These are phyloP conservation scores for Parauchenoglanis punctatus DNA, from an alignment of 2,797 vertebrate genomes.

Conservation along the genomic window DNA sequence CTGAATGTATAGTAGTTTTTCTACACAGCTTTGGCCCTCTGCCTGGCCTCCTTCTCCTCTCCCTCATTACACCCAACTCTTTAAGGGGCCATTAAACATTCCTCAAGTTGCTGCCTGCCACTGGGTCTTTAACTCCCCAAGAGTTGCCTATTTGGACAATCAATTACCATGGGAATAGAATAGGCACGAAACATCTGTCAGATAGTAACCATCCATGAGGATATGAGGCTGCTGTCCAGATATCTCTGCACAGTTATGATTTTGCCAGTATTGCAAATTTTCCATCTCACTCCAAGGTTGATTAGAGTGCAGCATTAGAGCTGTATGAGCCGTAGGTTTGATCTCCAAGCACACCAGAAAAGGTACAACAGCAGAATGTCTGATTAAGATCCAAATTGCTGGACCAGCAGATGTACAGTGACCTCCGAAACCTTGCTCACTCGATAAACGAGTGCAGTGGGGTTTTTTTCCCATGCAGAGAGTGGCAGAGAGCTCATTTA, in stretches of 20 bases:
- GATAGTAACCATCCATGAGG: constrained; percentile 15
- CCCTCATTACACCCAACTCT: constrained; percentile 40
- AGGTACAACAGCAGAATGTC: neutral
- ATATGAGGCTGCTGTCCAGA: constrained; percentile 15
- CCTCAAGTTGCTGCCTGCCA: constrained; percentile 22
- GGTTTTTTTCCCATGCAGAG: constrained; percentile 15
- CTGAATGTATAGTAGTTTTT: constrained; percentile 4
- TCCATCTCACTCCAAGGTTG: neutral
- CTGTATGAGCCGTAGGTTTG: neutral
- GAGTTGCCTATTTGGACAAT: constrained; percentile 45
- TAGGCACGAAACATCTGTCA: constrained; percentile 40
- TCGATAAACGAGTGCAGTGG: constrained; percentile 2
- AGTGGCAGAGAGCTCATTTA: constrained; percentile 19
- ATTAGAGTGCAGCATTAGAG: neutral
- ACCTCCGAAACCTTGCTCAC: constrained; percentile 38
- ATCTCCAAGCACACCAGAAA: neutral
- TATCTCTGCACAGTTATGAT: neutral
- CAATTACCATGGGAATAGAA: constrained; percentile 45
- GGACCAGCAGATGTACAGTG: constrained; percentile 27
- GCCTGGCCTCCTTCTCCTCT: constrained; percentile 16
- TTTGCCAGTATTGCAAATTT: constrained; percentile 8
- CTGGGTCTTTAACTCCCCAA: constrained; percentile 33
- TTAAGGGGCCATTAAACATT: constrained; percentile 52
- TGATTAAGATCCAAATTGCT: constrained; percentile 4
- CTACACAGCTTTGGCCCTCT: constrained; percentile 12